A percentile compares a stretch with the other conserved stretches of the same genome.
phyloP scores from a whole-genome alignment of 2,888 invertebrate species.

The Phragmatobia fuliginosa region DNA sequence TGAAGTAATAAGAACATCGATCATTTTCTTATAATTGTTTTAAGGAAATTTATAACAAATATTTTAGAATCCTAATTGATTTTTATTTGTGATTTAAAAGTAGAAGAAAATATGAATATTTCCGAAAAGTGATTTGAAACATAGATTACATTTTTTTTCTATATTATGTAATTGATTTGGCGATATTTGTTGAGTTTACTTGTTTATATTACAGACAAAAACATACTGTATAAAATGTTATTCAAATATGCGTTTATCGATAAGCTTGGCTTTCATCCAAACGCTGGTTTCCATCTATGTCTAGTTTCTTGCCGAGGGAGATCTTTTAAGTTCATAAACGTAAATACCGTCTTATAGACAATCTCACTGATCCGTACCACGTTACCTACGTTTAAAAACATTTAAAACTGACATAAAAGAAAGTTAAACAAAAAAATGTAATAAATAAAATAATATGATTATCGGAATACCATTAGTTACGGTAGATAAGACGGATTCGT shows the following conservation, averaged over 20 bases:
- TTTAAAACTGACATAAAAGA: too few species aligned
- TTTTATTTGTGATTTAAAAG: not conserved
- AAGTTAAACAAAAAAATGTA: too few species aligned
- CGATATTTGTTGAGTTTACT: not conserved
- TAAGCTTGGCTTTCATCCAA: constrained; percentile 62
- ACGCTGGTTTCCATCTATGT: constrained; percentile 62
- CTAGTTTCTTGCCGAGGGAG: constrained; percentile 46
- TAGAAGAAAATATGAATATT: too few species aligned
- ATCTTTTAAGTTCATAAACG: constrained; percentile 51
- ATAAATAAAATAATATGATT: too few species aligned
- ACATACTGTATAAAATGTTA: constrained; percentile 39
- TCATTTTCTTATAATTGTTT: too few species aligned
- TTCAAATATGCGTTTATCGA: constrained; percentile 55
- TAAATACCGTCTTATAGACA: constrained; percentile 45
- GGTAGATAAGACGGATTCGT: too few species aligned
- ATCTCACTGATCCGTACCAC: constrained; percentile 34
- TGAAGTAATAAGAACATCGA: too few species aligned
- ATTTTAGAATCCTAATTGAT: too few species aligned
- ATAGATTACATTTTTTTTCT: not conserved
- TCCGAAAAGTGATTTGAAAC: not conserved
- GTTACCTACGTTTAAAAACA: not conserved
- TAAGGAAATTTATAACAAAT: too few species aligned
- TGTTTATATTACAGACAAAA: not conserved
- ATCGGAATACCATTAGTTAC: too few species aligned
- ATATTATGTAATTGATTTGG: too few species aligned